phyloP scores from a whole-genome alignment of 37 sponge, comb jelly and placozoan species.

The Sycon ciliatum region DNA sequence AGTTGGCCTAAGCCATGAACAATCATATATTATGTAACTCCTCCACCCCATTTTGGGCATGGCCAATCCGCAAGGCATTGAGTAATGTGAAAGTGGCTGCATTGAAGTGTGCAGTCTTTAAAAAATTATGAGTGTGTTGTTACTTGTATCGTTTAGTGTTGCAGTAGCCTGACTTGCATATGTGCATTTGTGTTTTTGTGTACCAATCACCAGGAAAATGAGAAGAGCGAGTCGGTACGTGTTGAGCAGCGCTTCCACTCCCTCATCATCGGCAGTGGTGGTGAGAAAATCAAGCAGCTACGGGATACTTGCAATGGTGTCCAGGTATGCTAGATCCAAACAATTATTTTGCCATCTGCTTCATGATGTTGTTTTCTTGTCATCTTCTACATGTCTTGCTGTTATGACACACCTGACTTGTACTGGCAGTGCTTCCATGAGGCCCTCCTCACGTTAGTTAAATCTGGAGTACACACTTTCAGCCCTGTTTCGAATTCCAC shows the following conservation, averaged over 20 bases:
- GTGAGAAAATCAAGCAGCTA: conserved; percentile 65
- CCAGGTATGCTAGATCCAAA: conserved; percentile 2
- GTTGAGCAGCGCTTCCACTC: conserved; percentile 77
- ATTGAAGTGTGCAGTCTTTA: not conserved
- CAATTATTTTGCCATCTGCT: not conserved
- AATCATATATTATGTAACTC: no score
- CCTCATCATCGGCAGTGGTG: conserved; percentile 71
- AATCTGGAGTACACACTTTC: no score
- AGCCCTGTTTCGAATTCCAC: no score
- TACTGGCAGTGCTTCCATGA: no score
- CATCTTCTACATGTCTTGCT: not conserved
- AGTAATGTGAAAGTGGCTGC: no score
- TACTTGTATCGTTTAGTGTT: not conserved
- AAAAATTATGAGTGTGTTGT: not conserved
- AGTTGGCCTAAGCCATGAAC: no score
- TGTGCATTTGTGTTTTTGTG: conserved; percentile 15
- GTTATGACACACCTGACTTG: no score
- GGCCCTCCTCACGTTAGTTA: no score
- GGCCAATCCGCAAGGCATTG: no score
- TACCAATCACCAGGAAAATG: conserved; percentile 61
- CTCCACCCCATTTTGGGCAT: no score
- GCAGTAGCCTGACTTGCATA: not conserved
- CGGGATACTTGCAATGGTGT: conserved; percentile 53
- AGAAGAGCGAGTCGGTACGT: conserved; percentile 53
- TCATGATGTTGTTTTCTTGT: not conserved